Conservation (phyloP, 37 sponge, comb jelly and placozoan species). For the Aplysina aerophoba region DNA sequence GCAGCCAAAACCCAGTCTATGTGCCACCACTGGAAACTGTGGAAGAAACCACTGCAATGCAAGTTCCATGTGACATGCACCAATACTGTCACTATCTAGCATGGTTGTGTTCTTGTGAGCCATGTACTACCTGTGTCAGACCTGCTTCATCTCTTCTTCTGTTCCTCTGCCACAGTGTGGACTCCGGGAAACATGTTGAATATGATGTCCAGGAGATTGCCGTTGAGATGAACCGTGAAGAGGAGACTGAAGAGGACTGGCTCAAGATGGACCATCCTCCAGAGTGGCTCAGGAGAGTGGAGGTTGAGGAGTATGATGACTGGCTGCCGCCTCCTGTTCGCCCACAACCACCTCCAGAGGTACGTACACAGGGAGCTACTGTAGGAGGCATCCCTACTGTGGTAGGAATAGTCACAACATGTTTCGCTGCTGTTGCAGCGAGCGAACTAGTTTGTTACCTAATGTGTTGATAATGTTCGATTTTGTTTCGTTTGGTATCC, state of each 20-base stretch:
- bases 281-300: constrained; percentile 21
- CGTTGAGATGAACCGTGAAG: constrained; percentile 16
- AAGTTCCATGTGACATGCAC: not conserved
- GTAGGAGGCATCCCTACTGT: too few species aligned
- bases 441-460: too few species aligned
- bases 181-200: not conserved
- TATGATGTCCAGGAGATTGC: constrained; percentile 32
- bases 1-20: constrained; percentile 4
- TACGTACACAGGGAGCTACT: too few species aligned
- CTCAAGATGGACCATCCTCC: constrained; percentile 35
- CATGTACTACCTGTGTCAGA: not conserved
- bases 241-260: constrained; percentile 24
- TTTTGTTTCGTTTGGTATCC: not conserved
- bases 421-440: too few species aligned
- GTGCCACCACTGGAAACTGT: constrained; percentile 3
- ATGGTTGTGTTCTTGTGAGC: not conserved
- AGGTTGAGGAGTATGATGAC: constrained; percentile 21
- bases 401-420: too few species aligned
- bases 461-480: too few species aligned
- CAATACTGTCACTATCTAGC: not conserved
- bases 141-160: not conserved
- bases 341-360: too few species aligned
- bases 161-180: not conserved
- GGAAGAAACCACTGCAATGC: constrained; percentile 1
- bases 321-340: constrained; percentile 31